Evolutionary conservation across 2,113 vertebrate species (phyloP), one percentile per base, ranked within the genome.

Genomic region (Ivindomyrus marchei): DNA sequence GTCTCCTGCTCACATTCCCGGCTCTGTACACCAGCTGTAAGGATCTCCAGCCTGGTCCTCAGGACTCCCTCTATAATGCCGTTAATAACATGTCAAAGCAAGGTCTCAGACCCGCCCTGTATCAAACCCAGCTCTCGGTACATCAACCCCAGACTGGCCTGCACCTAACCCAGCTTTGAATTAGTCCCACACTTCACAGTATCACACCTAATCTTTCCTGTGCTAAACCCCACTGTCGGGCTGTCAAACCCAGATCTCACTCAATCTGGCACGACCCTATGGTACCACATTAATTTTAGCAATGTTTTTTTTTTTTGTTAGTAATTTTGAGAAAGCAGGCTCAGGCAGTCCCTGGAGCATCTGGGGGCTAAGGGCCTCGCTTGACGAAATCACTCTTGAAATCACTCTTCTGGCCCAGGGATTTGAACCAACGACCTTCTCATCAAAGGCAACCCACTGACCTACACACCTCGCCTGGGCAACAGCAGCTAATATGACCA

Each of bases 1-100:
- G 96, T 94, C 95, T 42, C 42, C 53, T 47, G 87, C 17, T 70
- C 56, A 45, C 36, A 46, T 42, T 66, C 53, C 53, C 17, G 15
- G 50, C 85, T 87, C 49, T 56, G 85, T 36, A 27, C 11, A 47
- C 47, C 85, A 87, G 50, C 85, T 87, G 31, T 53, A 15, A 87
- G 24, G 42, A 53, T 19, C 3, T 24, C n/a, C 42, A 31, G 24
- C 45, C 50, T 19, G 2, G 11, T 47, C 36, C 47, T 53, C 50
- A 87, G 47, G 49, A 5, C 49, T 87, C 8, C 47, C 39, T 19
- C 50, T 53, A 36, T 56, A 50, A 39, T 36, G n/a, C 49, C 0
- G 0, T n/a, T 53, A 52, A 17, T 53, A 17, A 6, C 27, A 53
- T 39, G 15, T 50, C 85, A 31, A 87, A 47, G 13, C 45, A 46